A percentile compares a stretch with the other conserved stretches of the same genome.
Conservation (phyloP, 1,140 invertebrate genomes). For the Conus betulinus region DNA sequence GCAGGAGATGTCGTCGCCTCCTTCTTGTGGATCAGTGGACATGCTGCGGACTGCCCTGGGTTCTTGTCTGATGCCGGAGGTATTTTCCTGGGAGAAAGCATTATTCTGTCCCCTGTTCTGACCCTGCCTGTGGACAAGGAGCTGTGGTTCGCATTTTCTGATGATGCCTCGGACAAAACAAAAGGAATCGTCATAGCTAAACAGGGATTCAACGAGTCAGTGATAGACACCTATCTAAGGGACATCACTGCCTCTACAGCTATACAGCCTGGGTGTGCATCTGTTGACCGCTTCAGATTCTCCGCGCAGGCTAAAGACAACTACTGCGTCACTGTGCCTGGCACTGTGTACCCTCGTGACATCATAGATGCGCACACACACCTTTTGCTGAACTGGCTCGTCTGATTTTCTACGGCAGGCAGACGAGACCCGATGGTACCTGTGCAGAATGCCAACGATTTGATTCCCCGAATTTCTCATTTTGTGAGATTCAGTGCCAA, state of each 20-base stretch:
- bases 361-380: background rate
- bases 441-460: background rate
- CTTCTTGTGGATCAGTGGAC: no score
- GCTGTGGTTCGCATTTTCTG: background rate
- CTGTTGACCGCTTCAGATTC: background rate
- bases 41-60: no score
- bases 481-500: constrained; percentile 10
- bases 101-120: no score
- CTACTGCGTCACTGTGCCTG: background rate
- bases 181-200: background rate
- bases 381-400: constrained; percentile 25
- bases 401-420: constrained; percentile 30
- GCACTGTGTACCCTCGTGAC: constrained; percentile 9
- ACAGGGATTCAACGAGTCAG: background rate
- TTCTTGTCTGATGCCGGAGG: no score
- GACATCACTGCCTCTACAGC: no score
- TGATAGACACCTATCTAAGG: background rate
- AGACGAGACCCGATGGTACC: background rate
- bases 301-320: background rate
- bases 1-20: no score
- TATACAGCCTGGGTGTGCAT: background rate
- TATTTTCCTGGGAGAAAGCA: no score
- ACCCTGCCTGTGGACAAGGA: no score
- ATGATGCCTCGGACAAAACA: background rate
- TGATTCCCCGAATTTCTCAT: constrained; percentile 33